Evolutionary conservation across 2,888 invertebrate genomes (phyloP), one percentile per base, ranked within the genome.

Genomic region (Caenorhabditis drosophilae): DNA sequence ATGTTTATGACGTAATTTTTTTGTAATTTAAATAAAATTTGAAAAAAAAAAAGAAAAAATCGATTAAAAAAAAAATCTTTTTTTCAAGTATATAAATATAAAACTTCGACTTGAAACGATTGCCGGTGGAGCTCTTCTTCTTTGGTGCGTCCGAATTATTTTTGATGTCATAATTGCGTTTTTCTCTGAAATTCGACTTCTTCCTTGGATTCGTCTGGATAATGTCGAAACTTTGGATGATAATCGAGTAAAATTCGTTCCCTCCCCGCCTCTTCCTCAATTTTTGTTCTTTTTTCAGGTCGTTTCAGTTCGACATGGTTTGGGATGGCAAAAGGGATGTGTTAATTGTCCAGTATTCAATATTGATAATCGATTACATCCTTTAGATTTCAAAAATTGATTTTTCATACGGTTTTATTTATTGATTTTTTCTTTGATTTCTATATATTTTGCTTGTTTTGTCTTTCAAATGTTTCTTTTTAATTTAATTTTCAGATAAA

Each of bases 361-460:
- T 36, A 69, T 73, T 46, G 73, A 77, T 42, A 63, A 70, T 61
- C 64, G 71, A 11, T 55, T 74, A 26, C 64, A 68, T 59, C 70
- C 70, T 35, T 64, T 62, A 58, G 75, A 77, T 59, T 74, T 75
- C 58, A 77, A 77, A 41, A 77, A 76, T 47, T 76, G 46, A 68
- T 42, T 34, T n/a, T n/a, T n/a, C n/a, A n/a, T n/a, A n/a, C n/a
- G n/a, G n/a, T n/a, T n/a, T n/a, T n/a, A n/a, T n/a, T n/a, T 26
- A 40, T 42, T 18, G n/a, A 4, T 4, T 52, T 15, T 11, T 12
- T 20, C 16, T 6, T 23, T 45, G 16, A 22, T 45, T 22, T 45
- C 31, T 31, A 26, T 40, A 20, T 18, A n/a, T 40, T 7, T 40
- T 11, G 7, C 11, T n/a, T 40, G 40, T 40, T n/a, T n/a, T n/a